Evolutionary conservation across 2,797 vertebrate species (phyloP), one percentile per base, ranked within the genome.

Genomic region (Cyclopterus lumpus): DNA sequence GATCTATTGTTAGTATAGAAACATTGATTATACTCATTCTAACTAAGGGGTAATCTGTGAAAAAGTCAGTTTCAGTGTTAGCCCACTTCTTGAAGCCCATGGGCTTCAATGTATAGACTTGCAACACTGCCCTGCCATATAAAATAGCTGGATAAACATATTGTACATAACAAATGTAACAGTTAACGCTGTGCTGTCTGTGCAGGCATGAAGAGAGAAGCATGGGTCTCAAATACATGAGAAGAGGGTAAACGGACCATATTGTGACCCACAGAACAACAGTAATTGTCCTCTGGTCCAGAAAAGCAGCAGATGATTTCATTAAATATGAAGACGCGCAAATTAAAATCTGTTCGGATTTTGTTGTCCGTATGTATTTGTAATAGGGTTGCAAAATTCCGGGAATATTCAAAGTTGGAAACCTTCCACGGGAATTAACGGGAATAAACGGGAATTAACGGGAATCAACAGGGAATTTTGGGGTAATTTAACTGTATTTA

Each of bases 301-400:
- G 59, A 75, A 63, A 75, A 80, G 68, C 28, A 81, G 60, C 90
- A 90, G 84, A 89, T 83, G 82, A 81, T 61, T 69, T 81, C 67
- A 90, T 90, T 85, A 91, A 92, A 82, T 61, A 89, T 90, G 55
- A 79, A 92, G 80, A 49, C 57, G 53, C 0, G 14, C 51, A 84
- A 75, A 74, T 71, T 80, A 46, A 49, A 51, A 69, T 54, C 32
- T 24, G n/a, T 66, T 75, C 64, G 61, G 26, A 53, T 77, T 75
- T 58, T 61, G 54, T 68, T 34, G 40, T 67, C 53, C 51, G 5
- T 34, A 49, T 83, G 40, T 11, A 69, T 69, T 74, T 75, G 9
- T 36, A 58, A n/a, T n/a, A n/a, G n/a, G n/a, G n/a, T n/a, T n/a
- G n/a, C n/a, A n/a, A n/a, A n/a, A n/a, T n/a, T n/a, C n/a, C n/a